A percentile compares a stretch with the other conserved stretches of the same genome.
phyloP scores from a whole-genome alignment of 2,113 vertebrate genomes.

The Sceloporus tristichus region DNA sequence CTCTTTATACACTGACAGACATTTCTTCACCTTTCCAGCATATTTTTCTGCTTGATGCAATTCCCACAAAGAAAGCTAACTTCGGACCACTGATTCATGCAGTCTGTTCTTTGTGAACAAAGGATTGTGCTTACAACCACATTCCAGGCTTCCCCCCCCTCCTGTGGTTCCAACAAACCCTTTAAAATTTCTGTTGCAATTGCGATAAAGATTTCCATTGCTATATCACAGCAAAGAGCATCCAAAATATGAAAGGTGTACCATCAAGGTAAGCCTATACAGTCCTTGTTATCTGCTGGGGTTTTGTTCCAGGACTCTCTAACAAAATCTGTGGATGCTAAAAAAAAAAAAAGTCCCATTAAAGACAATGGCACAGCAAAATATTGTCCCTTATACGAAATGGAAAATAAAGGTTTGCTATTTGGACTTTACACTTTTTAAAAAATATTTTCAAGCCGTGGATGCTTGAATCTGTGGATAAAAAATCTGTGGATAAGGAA shows the following conservation, averaged over 20 bases:
- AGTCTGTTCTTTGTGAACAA: slow-evolving; percentile 50
- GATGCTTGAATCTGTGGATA: too few species aligned
- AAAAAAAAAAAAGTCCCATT: too few species aligned
- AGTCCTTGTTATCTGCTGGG: too few species aligned
- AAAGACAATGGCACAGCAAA: too few species aligned
- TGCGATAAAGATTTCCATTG: slow-evolving; percentile 52
- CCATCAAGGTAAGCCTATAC: too few species aligned
- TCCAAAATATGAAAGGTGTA: slow-evolving; percentile 33
- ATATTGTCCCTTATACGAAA: too few species aligned
- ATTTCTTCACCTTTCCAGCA: slow-evolving; percentile 27
- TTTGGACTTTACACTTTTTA: too few species aligned
- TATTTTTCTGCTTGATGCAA: slow-evolving; percentile 35
- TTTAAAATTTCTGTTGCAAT: slow-evolving; percentile 45
- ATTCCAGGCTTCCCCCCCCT: slow-evolving; percentile 45
- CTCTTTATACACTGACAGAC: slow-evolving; percentile 31
- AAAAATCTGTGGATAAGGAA: too few species aligned
- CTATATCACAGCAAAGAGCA: slow-evolving; percentile 54
- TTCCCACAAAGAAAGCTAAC: slow-evolving; percentile 49
- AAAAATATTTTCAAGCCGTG: too few species aligned
- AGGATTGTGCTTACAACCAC: slow-evolving; percentile 49
- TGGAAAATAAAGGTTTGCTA: too few species aligned
- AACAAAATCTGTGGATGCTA: too few species aligned
- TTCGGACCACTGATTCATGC: slow-evolving; percentile 33
- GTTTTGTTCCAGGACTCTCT: too few species aligned
- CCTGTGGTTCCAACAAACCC: neutral